Percentiles rank a stretch among this genome's conserved stretches.
Conservation (phyloP, 2,797 vertebrate genomes). For the Agapornis canus region DNA sequence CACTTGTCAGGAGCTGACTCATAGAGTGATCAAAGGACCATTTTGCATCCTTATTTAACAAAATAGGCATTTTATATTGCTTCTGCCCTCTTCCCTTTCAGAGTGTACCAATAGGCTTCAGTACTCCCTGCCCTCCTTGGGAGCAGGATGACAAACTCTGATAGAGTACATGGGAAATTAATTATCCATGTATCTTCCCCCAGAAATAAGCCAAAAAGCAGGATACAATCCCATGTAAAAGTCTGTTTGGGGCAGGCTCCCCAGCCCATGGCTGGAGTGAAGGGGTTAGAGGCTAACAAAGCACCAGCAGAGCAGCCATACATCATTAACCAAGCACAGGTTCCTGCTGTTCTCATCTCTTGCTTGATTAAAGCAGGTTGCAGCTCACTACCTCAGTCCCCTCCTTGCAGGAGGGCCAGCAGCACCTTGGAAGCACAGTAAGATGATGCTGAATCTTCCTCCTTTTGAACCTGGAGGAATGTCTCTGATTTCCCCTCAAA, state of each 20-base stretch:
- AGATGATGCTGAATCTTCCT: background rate
- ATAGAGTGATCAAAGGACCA: background rate
- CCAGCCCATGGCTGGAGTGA: rapidly evolving
- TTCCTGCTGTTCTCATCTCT: background rate
- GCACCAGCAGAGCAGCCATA: background rate
- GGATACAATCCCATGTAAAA: background rate
- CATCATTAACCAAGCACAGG: rapidly evolving
- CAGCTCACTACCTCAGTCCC: rapidly evolving
- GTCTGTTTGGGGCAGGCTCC: background rate
- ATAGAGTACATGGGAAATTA: background rate
- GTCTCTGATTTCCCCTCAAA: background rate
- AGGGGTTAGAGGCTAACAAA: background rate
- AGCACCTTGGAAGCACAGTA: background rate
- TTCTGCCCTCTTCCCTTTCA: background rate
- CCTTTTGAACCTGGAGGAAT: rapidly evolving
- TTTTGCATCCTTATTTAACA: background rate
- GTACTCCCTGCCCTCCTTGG: background rate
- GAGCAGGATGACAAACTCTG: background rate
- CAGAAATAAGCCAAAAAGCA: background rate
- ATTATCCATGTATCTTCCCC: background rate
- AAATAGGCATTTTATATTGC: background rate
- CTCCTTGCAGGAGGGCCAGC: background rate
- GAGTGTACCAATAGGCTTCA: background rate
- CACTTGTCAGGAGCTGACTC: background rate
- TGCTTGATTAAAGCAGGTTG: rapidly evolving